Evolutionary conservation across 2,888 invertebrate genomes (phyloP).

Genomic region (Lycia hirtaria): DNA sequence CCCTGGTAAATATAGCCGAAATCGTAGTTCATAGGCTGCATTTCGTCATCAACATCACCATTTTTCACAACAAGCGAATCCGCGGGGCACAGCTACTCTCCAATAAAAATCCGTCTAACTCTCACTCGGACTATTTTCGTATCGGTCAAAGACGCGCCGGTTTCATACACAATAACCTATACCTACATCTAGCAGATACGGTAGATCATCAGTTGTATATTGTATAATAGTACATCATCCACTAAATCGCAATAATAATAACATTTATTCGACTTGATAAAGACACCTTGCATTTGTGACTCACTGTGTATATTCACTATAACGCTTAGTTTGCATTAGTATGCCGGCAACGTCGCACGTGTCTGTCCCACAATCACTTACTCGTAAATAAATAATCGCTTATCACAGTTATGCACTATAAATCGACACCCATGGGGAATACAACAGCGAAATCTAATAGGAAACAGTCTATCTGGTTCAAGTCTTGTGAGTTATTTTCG

Average conservation of each 20-base stretch:
- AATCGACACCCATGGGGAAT: conserved; percentile 69
- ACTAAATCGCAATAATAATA: conserved; percentile 48
- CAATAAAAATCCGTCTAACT: conserved; percentile 19
- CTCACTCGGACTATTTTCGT: conserved; percentile 27
- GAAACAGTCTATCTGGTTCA: conserved; percentile 63
- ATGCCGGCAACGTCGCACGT: conserved; percentile 64
- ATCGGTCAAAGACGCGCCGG: conserved; percentile 26
- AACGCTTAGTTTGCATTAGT: conserved; percentile 72
- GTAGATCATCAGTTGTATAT: background rate
- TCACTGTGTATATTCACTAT: too few species aligned
- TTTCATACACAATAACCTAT: background rate
- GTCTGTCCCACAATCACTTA: conserved; percentile 47
- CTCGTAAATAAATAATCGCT: conserved; percentile 39
- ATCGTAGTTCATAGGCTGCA: too few species aligned
- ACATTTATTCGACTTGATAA: conserved; percentile 57
- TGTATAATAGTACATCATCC: conserved; percentile 44
- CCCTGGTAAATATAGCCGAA: too few species aligned
- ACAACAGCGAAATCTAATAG: conserved; percentile 61
- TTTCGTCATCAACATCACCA: too few species aligned
- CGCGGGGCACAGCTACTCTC: too few species aligned
- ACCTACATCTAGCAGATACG: background rate
- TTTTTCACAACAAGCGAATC: too few species aligned
- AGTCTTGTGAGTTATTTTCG: conserved; percentile 73
- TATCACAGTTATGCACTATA: conserved; percentile 68
- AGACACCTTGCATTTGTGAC: conserved; percentile 74